Evolutionary conservation across 1,140 invertebrate species (phyloP), one percentile per base, ranked within the genome.

Genomic region (Bicyclus anynana): DNA sequence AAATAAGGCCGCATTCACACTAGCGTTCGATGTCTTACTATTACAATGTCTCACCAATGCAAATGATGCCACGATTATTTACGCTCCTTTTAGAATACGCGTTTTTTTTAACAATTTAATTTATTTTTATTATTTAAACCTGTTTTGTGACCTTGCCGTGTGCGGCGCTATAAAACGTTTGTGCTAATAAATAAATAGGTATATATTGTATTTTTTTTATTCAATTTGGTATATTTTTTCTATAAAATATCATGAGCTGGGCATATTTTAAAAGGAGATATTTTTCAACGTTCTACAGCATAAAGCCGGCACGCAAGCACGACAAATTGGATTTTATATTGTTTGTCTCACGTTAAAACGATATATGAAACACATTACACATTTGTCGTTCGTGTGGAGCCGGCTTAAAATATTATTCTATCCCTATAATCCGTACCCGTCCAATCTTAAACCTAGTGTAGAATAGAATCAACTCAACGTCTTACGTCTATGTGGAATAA

Each of bases 401-500:
- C 47, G 51, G 35, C 62, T 63, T 53, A 65, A n/a, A 53, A 54
- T 57, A 52, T 65, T 64, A 62, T 29, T 42, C 48, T 70, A 69
- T 62, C 53, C 48, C 53, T 60, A 57, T 63, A 65, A 37, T 68
- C 69, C 71, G 62, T 71, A 72, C 74, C 66, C 68, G 68, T 76
- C 71, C 69, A 73, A 64, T 38, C 76, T 80, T 78, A 81, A 42
- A 65, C 44, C 75, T 82, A 80, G 48, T 62, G 59, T 65, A 67
- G n/a, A 47, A 47, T 14, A 67, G 44, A 47, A 47, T 47, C 67
- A 72, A 76, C 65, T 76, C 72, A 76, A 82, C 71, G 64, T 72
- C 80, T 84, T 86, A 86, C 37, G 40, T 37, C 80, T 86, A 86
- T 69, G 61, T 84, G 83, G 83, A 86, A 86, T 86, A 80, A 81